A percentile compares a stretch with the other conserved stretches of the same genome.
phyloP scores from a whole-genome alignment of 2,797 vertebrate species.

The Nyctibius grandis region DNA sequence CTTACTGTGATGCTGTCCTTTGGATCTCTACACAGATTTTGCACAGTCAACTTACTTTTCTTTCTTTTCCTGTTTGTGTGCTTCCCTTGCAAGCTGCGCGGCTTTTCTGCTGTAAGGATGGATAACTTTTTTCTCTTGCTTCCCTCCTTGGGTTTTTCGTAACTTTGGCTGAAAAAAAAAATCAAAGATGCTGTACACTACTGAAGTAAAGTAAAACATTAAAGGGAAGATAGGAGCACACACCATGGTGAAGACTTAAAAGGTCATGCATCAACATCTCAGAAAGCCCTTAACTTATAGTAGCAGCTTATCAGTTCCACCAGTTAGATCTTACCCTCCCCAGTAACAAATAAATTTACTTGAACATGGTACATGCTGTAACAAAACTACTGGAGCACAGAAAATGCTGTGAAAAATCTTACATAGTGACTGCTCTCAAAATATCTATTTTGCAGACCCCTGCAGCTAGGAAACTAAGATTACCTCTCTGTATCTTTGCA shows the following conservation, averaged over 20 bases:
- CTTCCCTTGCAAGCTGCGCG: slow-evolving; percentile 84
- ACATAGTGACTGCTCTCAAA: background rate
- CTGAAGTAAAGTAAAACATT: background rate
- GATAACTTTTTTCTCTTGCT: slow-evolving; percentile 83
- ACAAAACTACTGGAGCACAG: background rate
- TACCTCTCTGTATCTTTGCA: background rate
- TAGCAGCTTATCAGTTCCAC: background rate
- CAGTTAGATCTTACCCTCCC: background rate
- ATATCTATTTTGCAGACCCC: background rate
- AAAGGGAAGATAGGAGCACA: background rate
- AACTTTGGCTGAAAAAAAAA: slow-evolving; percentile 86
- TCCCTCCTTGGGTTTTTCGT: slow-evolving; percentile 74
- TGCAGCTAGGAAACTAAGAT: background rate
- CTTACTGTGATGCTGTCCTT: background rate
- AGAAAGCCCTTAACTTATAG: background rate
- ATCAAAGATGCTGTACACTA: background rate
- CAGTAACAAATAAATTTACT: background rate
- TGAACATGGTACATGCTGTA: background rate
- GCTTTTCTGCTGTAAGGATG: slow-evolving; percentile 96
- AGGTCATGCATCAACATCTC: background rate
- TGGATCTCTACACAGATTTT: background rate
- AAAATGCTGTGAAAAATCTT: background rate
- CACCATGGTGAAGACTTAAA: background rate
- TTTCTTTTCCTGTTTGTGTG: slow-evolving; percentile 83
- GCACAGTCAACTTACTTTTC: slow-evolving; percentile 79